Evolutionary conservation across 2,797 vertebrate genomes (phyloP), one percentile per base, ranked within the genome.

Genomic region (Sebastes kiyomatsui): DNA sequence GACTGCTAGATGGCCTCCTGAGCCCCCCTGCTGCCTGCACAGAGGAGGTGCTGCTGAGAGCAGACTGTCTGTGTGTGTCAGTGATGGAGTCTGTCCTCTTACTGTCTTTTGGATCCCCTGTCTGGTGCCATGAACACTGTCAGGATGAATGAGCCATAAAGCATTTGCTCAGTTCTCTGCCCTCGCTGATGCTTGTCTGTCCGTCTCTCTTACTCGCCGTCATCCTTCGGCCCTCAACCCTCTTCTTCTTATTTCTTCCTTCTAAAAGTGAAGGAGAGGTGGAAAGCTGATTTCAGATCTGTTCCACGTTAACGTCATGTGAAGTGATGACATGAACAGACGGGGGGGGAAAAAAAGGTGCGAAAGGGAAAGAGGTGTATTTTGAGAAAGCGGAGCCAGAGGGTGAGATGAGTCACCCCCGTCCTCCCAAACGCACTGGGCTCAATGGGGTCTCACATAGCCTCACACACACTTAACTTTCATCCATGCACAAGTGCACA

Each of bases 341-440:
- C 7, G 3, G 7, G 46, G 46, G 18, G 3, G 3, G 0, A 2
- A 35, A 27, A 25, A 61, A 77, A 72, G 71, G 75, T 60, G 69
- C 74, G 81, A 71, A 61, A 28, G 64, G 55, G 25, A 59, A 72
- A 71, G 30, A 73, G 33, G 76, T 77, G 70, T 81, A 84, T 86
- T 90, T 86, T 88, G 70, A 80, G 78, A 84, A 49, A 79, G 80
- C 64, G 18, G 54, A 79, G 75, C 72, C 75, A 13, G 65, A 77
- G 83, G 85, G 71, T 61, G 74, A 62, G 76, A 82, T 87, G 87
- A 92, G 74, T 92, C 88, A 89, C 67, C 27, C 28, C 25, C 35
- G 6, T 12, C 71, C 76, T 80, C 72, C 49, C 20, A 59, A 82
- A 82, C 4, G 22, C 68, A 79, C 64, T n/a, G 75, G 67, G 27